Percentiles rank a stretch among this genome's conserved stretches.
Conservation (phyloP, 1,140 invertebrate species). For the Drosophila parabipectinata region DNA sequence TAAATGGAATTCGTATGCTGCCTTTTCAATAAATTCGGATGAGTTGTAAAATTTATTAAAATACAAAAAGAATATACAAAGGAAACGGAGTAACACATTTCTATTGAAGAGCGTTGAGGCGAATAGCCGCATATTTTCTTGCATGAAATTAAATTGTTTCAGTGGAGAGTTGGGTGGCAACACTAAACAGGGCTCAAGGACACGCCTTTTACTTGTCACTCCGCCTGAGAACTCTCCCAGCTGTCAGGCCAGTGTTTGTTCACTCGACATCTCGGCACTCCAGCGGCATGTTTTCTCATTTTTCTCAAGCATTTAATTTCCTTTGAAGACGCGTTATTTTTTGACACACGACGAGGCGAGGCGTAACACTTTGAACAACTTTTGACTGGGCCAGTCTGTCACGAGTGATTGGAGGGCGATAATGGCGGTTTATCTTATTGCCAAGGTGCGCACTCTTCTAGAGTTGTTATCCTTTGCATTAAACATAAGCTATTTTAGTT, state of each 20-base stretch:
- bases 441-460: conserved; percentile 4
- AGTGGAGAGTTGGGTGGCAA: background rate
- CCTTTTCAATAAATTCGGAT: conserved; percentile 30
- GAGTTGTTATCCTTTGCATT: conserved; percentile 1
- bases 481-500: background rate
- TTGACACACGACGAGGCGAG: conserved; percentile 15
- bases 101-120: conserved; percentile 25
- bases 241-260: conserved; percentile 33
- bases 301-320: conserved; percentile 23
- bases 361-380: conserved; percentile 21
- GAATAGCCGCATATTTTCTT: background rate
- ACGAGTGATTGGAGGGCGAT: conserved; percentile 16
- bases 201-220: conserved; percentile 68
- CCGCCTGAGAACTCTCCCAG: conserved; percentile 40
- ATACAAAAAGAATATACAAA: background rate
- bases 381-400: conserved; percentile 35
- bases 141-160: conserved; percentile 22
- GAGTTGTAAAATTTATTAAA: conserved; percentile 25
- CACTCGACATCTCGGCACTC: conserved; percentile 21
- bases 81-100: background rate
- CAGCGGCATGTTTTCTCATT: conserved; percentile 9
- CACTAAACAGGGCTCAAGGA: conserved; percentile 32
- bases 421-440: conserved; percentile 4
- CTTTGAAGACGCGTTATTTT: conserved; percentile 39
- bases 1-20: conserved; percentile 11